Conservation (phyloP, 2,888 invertebrate genomes). For the Nephrotoma flavescens region DNA sequence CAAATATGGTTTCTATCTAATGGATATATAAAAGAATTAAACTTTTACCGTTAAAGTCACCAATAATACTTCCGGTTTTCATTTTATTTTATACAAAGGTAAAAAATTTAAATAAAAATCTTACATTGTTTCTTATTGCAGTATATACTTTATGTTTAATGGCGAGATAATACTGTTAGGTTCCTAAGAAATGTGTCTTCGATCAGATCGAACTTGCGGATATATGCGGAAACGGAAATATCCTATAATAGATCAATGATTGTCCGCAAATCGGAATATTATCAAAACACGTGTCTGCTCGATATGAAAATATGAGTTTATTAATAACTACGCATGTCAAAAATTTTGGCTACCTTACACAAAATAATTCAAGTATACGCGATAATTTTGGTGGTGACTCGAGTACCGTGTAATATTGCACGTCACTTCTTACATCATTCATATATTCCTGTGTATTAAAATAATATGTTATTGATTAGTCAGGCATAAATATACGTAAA, state of each 20-base stretch:
- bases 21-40: neutral
- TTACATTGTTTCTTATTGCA: neutral
- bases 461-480: neutral
- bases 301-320: neutral
- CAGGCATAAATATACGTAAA: neutral
- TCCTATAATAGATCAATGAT: neutral
- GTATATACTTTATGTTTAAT: neutral
- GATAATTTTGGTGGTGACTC: neutral
- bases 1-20: constrained; percentile 4
- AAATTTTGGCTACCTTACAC: neutral
- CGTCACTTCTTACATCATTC: neutral
- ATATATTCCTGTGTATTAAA: neutral
- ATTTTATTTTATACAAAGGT: neutral
- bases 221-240: neutral
- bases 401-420: neutral
- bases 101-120: neutral
- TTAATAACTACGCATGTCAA: neutral
- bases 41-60: constrained; percentile 1
- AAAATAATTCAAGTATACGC: neutral
- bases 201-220: neutral
- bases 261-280: neutral
- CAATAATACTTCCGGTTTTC: constrained; percentile 1
- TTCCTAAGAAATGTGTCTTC: neutral
- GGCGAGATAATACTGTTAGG: neutral
- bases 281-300: neutral